Conservation (phyloP, 2,888 invertebrate species). For the Noctuana brunneofusca region DNA sequence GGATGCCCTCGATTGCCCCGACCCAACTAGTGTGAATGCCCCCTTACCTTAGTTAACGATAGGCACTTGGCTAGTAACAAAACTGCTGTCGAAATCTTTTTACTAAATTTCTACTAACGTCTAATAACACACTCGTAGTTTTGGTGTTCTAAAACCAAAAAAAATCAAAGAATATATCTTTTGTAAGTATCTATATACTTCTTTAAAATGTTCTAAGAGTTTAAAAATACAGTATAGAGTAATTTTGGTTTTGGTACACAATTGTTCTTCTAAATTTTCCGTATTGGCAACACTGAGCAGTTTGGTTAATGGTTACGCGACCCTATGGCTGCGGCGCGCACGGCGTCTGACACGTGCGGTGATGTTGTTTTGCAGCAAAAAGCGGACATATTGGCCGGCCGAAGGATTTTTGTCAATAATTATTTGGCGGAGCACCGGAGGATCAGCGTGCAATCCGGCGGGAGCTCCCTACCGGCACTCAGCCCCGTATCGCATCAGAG, state of each 20-base stretch:
- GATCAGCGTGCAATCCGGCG: conserved; percentile 82
- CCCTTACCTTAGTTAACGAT: conserved; percentile 65
- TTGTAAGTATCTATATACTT: too few species aligned
- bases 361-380: conserved; percentile 82
- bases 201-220: neutral
- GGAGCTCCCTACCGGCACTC: conserved; percentile 78
- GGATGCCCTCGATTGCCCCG: conserved; percentile 76
- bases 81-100: conserved; percentile 66
- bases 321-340: conserved; percentile 45
- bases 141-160: conserved; percentile 68
- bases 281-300: conserved; percentile 63
- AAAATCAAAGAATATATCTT: neutral
- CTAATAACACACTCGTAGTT: conserved; percentile 56
- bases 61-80: conserved; percentile 70
- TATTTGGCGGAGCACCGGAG: conserved; percentile 83
- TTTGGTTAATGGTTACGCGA: conserved; percentile 62
- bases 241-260: conserved; percentile 69
- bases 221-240: neutral
- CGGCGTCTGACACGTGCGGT: conserved; percentile 67
- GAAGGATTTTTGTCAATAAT: conserved; percentile 84
- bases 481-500: conserved; percentile 80
- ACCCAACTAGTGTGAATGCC: conserved; percentile 79
- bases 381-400: conserved; percentile 83
- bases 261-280: conserved; percentile 47
- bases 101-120: conserved; percentile 55